Evolutionary conservation across 2,888 invertebrate species (phyloP), one percentile per base, ranked within the genome.

Genomic region (Pemphredon lugubris): DNA sequence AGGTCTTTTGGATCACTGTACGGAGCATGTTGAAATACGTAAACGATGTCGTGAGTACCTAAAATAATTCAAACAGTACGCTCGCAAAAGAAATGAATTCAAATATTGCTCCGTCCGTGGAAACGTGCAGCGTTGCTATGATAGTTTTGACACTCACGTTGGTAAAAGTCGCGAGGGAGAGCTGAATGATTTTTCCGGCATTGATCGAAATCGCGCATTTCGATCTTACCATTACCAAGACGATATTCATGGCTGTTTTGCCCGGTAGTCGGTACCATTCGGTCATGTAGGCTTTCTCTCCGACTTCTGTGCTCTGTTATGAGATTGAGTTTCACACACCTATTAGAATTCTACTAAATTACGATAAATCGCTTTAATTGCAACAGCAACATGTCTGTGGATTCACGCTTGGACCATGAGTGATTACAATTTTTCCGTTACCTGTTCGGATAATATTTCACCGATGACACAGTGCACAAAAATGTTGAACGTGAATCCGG

Each of bases 101-200:
- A 37, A 6, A 3, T 39, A 39, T 5, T 39, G n/a, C 6, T 16
- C 2, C 16, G 42, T 16, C 16, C 16, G 18, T 3, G 2, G 3
- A 34, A 9, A 34, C 4, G n/a, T 34, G 1, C 26, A 9, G 1
- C 4, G 34, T 40, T n/a, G 37, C 9, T 23, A 26, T 1, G 18
- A 44, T 44, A 11, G 2, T 7, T 32, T 20, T 1, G 2, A 7
- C 63, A 84, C 85, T 73, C 59, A 87, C 87, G 18, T 79, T 70
- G 23, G 80, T 73, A 57, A 87, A 87, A n/a, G 82, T 83, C 9
- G 45, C 55, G 23, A 86, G 47, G 5, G 87, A 86, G 18, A 87
- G 57, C n/a, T 82, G 70, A 13, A 83, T 59, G 60, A 87, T 59
- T 63, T 86, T 87, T 16, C 83, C 85, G 45, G 86, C 87, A 6